phyloP scores from a whole-genome alignment of 2,113 vertebrate species.

The Zosterops hypoxanthus region DNA sequence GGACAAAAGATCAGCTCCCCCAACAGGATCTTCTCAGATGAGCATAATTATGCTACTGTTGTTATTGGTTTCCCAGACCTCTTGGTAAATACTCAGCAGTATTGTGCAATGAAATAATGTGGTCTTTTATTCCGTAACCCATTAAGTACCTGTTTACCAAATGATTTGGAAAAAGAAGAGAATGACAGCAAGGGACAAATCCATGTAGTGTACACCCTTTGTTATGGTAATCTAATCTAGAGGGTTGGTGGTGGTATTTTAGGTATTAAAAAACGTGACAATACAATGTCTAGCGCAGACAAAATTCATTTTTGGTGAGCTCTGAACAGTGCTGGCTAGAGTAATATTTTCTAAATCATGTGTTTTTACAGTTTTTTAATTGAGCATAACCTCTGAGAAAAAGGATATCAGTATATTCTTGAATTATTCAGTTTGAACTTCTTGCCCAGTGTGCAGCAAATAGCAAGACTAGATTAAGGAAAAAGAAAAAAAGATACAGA shows the following conservation, averaged over 20 bases:
- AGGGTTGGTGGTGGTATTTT: not conserved
- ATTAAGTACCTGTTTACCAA: not conserved
- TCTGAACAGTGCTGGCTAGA: not conserved
- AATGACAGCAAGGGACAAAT: not conserved
- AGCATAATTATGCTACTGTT: slow-evolving; percentile 81
- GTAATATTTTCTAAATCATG: not conserved
- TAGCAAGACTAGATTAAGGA: not conserved
- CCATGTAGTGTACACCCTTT: not conserved
- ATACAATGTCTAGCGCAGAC: not conserved
- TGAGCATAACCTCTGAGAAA: not conserved
- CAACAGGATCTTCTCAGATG: slow-evolving; percentile 88
- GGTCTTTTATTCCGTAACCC: not conserved
- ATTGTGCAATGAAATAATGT: not conserved
- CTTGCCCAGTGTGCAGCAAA: not conserved
- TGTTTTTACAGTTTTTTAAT: not conserved
- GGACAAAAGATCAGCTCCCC: slow-evolving; percentile 92
- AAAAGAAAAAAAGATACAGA: not conserved
- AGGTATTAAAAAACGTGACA: not conserved
- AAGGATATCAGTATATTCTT: not conserved
- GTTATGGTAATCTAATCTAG: not conserved
- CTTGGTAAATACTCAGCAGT: slow-evolving; percentile 79
- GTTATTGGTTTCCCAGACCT: slow-evolving; percentile 95
- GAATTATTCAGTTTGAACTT: not conserved
- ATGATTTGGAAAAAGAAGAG: not conserved
- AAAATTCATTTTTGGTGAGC: not conserved